Evolutionary conservation across 2,113 vertebrate species (phyloP), one percentile per base, ranked within the genome.

Genomic region (Podilymbus podiceps): DNA sequence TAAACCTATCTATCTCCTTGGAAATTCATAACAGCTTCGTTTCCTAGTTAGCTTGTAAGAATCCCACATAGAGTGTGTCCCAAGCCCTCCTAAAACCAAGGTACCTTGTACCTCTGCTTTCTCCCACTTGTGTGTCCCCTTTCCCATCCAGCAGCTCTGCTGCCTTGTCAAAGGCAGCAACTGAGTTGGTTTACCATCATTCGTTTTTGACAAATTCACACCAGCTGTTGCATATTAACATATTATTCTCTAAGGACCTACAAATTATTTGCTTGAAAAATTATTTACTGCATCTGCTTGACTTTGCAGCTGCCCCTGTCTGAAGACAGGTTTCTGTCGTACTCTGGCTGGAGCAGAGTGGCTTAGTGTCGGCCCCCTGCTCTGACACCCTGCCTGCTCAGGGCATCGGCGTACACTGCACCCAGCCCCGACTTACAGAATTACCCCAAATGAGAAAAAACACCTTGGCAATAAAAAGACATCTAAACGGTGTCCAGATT

Each of bases 261-360:
- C 6, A 19, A 44, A 85, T 28, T 56, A 31, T 60, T 60, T 49
- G 21, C 58, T 93, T 67, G 56, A 52, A 88, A 73, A 81, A 17
- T 3, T 50, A 62, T 78, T 84, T 23, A 24, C 21, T 12, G 11
- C 33, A 28, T 56, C 47, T 55, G 42, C 63, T 73, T 18, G 56
- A 47, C 69, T 77, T 60, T 47, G 50, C 40, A 21, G 44, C 59
- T 84, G 56, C 9, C 28, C 25, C 46, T 35, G 12, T 31, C 55
- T 31, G 17, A 52, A 76, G 72, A 18, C 25, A 46, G 33, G 33
- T 68, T 66, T 52, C 76, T 77, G 59, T 4, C 21, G 21, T 52
- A 5, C 0, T 0, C 42, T 63, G 63, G 21, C 47, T 1, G 5
- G 35, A 58, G 75, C 44, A 44, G 73, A 33, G 62, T 0, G 4